Percentiles rank a stretch among this genome's conserved stretches.
phyloP scores from a whole-genome alignment of 2,797 vertebrate species.

The Acrossocheilus wenchowensis region DNA sequence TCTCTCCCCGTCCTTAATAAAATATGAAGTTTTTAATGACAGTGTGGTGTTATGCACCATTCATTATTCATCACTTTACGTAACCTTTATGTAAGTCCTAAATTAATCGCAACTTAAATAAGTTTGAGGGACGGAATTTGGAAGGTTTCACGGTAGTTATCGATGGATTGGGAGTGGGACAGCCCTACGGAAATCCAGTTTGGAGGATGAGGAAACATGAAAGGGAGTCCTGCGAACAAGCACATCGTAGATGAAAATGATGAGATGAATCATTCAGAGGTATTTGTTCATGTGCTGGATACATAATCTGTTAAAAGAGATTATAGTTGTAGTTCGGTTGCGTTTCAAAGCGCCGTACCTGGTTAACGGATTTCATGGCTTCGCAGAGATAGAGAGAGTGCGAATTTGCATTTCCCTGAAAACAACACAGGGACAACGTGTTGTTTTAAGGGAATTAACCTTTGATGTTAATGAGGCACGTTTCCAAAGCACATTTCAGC shows the following conservation, averaged over 20 bases:
- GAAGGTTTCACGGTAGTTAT: conserved; percentile 16
- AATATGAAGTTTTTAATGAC: conserved; percentile 62
- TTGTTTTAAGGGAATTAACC: conserved; percentile 56
- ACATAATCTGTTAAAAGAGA: conserved; percentile 39
- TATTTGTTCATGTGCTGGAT: conserved; percentile 36
- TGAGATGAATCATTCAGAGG: conserved; percentile 38
- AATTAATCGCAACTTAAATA: conserved; percentile 47
- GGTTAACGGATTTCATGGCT: conserved; percentile 39
- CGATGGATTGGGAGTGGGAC: conserved; percentile 17
- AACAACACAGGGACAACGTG: conserved; percentile 28
- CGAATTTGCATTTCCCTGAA: conserved; percentile 43
- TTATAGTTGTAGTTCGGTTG: conserved; percentile 26
- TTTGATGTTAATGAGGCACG: conserved; percentile 52
- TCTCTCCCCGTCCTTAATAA: conserved; percentile 54
- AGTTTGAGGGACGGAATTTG: conserved; percentile 19
- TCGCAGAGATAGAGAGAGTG: conserved; percentile 13
- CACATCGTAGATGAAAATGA: conserved; percentile 25
- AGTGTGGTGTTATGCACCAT: conserved; percentile 57
- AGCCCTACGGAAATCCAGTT: conserved; percentile 16
- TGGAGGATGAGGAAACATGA: conserved; percentile 34
- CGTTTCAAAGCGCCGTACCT: conserved; percentile 31
- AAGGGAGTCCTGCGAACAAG: conserved; percentile 8
- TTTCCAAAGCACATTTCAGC: conserved; percentile 47
- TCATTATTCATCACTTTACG: conserved; percentile 79
- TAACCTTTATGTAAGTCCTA: conserved; percentile 78